These are phyloP conservation scores for Malurus splendens DNA, from an alignment of 2,797 vertebrate genomes.

Conservation along the genomic window DNA sequence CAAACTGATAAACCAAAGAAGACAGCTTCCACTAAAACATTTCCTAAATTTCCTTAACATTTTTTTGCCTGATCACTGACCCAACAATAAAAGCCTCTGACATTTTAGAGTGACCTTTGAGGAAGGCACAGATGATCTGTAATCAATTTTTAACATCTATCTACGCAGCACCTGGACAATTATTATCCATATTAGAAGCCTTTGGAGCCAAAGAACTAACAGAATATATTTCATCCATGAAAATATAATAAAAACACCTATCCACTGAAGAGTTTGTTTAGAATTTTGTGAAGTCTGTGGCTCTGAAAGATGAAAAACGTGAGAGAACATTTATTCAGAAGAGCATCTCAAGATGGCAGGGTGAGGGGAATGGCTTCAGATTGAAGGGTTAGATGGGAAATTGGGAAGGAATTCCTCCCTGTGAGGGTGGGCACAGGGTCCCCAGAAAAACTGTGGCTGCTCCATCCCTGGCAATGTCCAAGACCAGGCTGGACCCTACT, in stretches of 20 bases:
- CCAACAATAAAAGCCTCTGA: not conserved
- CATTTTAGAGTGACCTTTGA: conserved; percentile 5
- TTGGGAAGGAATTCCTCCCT: not conserved
- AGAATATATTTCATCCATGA: not conserved
- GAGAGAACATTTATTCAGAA: not conserved
- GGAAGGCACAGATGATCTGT: not conserved
- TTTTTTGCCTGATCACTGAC: not conserved
- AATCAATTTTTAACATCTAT: not conserved
- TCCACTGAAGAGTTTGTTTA: not conserved
- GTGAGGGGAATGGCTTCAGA: not conserved
- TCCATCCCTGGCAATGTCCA: not conserved
- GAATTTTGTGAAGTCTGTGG: not conserved
- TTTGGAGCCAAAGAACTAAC: not conserved
- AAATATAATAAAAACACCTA: not conserved
- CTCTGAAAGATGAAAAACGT: not conserved
- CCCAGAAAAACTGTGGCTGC: not conserved
- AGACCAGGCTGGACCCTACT: not conserved
- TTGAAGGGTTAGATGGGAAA: not conserved
- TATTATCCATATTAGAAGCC: not conserved
- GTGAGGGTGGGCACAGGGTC: rapidly evolving
- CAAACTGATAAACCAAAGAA: not conserved
- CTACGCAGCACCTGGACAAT: not conserved
- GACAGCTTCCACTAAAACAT: not conserved
- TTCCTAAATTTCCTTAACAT: not conserved
- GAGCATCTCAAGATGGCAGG: not conserved